These are phyloP conservation scores for Harpagifer antarcticus DNA, from an alignment of 2,797 vertebrate genomes.

Conservation along the genomic window DNA sequence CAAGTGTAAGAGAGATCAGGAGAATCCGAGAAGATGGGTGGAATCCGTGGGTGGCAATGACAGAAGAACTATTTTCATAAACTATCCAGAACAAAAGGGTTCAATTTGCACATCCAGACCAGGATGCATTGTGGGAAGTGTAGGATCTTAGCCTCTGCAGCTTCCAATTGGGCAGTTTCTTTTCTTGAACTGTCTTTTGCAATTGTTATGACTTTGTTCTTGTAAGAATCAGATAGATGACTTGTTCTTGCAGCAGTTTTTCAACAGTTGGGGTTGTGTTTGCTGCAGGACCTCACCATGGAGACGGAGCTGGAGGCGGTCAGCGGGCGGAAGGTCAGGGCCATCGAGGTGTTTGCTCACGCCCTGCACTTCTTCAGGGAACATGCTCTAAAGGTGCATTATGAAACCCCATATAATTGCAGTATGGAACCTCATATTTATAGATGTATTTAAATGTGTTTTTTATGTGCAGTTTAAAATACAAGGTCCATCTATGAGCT, in stretches of 20 bases:
- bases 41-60: not conserved
- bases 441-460: not conserved
- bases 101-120: not conserved
- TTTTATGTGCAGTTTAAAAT: not conserved
- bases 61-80: not conserved
- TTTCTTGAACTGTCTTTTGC: not conserved
- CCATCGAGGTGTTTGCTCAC: slow-evolving; percentile 94
- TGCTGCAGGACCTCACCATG: slow-evolving; percentile 92
- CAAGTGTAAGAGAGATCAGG: slow-evolving; percentile 83
- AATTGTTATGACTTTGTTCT: not conserved
- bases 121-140: not conserved
- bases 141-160: not conserved
- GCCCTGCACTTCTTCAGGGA: slow-evolving; percentile 93
- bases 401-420: not conserved
- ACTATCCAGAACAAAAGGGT: not conserved
- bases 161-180: not conserved
- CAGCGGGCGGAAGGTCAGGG: slow-evolving; percentile 89
- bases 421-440: not conserved
- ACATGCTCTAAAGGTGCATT: slow-evolving; percentile 91
- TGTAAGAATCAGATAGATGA: not conserved
- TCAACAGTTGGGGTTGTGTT: slow-evolving; percentile 42
- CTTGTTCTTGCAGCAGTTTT: slow-evolving; percentile 2
- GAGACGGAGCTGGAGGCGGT: slow-evolving; percentile 93
- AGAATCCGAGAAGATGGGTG: not conserved
- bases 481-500: not conserved